A percentile compares a stretch with the other conserved stretches of the same genome.
These are phyloP conservation scores for Leptodactylus fuscus DNA, from an alignment of 2,113 vertebrate species.

Conservation along the genomic window DNA sequence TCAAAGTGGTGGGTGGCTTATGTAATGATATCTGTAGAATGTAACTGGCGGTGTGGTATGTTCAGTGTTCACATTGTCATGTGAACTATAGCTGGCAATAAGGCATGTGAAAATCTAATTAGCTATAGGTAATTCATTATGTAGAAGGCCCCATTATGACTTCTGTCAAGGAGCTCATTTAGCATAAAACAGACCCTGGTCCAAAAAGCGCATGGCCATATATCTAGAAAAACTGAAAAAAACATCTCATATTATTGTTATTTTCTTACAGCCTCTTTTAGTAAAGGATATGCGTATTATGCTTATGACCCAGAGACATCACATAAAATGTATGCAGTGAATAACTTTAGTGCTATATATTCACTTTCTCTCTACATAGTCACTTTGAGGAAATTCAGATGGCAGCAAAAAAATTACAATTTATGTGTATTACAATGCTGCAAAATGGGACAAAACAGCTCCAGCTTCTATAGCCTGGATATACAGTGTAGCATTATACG, in stretches of 20 bases:
- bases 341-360: too few species aligned
- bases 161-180: background rate
- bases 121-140: background rate
- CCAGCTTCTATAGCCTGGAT: too few species aligned
- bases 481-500: too few species aligned
- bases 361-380: too few species aligned
- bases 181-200: background rate
- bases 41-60: background rate
- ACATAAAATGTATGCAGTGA: too few species aligned
- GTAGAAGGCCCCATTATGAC: background rate
- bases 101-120: background rate
- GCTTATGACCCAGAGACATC: too few species aligned
- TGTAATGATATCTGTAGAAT: conserved; percentile 12
- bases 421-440: too few species aligned
- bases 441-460: too few species aligned
- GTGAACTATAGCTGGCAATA: background rate
- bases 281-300: too few species aligned
- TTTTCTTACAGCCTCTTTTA: background rate
- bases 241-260: background rate
- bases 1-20: conserved; percentile 1
- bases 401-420: too few species aligned
- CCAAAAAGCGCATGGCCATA: background rate
- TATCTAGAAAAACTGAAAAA: too few species aligned
- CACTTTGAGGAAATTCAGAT: too few species aligned
- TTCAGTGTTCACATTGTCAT: conserved; percentile 3